phyloP scores from a whole-genome alignment of 2,888 invertebrate genomes.

The Erebia aethiops region DNA sequence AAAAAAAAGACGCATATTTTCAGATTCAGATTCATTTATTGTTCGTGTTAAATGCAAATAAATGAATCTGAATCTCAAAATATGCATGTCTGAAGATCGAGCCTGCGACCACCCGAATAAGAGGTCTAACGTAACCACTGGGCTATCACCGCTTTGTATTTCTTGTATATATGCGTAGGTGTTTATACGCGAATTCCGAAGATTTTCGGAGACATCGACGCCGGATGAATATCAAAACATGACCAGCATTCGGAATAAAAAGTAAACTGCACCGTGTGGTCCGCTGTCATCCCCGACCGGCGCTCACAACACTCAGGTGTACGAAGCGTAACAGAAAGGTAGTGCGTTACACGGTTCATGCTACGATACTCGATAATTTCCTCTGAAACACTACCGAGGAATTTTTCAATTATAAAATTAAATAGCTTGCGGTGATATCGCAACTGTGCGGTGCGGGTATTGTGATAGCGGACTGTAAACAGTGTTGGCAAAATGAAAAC shows the following conservation, averaged over 20 bases:
- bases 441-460: constrained; percentile 57
- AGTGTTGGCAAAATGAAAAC: constrained; percentile 76
- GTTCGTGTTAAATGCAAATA: too few relatives aligned
- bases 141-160: not conserved
- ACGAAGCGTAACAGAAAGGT: constrained; percentile 66
- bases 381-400: constrained; percentile 50
- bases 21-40: too few relatives aligned
- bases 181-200: constrained; percentile 29
- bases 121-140: not conserved
- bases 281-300: constrained; percentile 55
- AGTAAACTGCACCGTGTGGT: constrained; percentile 57
- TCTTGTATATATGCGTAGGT: not conserved
- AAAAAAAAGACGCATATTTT: too few relatives aligned
- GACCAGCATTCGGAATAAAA: constrained; percentile 61
- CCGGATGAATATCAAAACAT: constrained; percentile 43
- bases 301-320: constrained; percentile 54
- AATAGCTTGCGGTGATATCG: constrained; percentile 64
- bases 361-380: constrained; percentile 38
- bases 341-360: constrained; percentile 49
- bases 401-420: constrained; percentile 67
- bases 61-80: too few relatives aligned
- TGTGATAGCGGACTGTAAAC: constrained; percentile 59
- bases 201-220: constrained; percentile 33
- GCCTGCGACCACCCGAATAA: too few relatives aligned
- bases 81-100: too few relatives aligned